Evolutionary conservation across 2,888 invertebrate genomes (phyloP), one percentile per base, ranked within the genome.

Genomic region (Tenthredo mesomela): DNA sequence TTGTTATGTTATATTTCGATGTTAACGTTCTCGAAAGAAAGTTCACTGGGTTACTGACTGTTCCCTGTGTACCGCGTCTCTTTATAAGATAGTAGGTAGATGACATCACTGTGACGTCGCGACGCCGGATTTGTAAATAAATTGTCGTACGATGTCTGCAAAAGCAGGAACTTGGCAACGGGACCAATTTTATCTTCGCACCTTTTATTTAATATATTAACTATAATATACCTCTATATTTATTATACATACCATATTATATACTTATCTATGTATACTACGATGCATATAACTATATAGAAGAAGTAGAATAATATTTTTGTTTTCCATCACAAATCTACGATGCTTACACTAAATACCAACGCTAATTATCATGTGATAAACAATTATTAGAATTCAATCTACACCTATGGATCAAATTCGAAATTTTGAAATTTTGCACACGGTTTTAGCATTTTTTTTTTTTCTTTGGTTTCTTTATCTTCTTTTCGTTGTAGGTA

Each of bases 111-210:
- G 40, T 78, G 77, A 58, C 84, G 77, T 84, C 78, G 61, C 65
- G 78, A 37, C 84, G 43, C 84, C 84, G 61, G 84, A 84, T 78
- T 77, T 84, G 84, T 84, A 78, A 84, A 78, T 50, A 84, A 78
- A 78, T 78, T 25, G 50, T 82, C 67, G 82, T 82, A 82, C 47
- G 82, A 82, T 82, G 67, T 82, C 47, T 82, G 82, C 47, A 33
- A 67, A 80, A 70, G 67, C 70, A 47, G 47, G 65, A 82, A 70
- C 82, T 82, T 82, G 82, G 82, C 82, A 82, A 65, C 67, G 18
- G 61, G 37, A 58, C 61, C 7, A 40, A 80, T 37, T 80, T 37
- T 25, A 61, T 80, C n/a, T 61, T 50, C 61, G 40, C 80, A 80
- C 40, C 15, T 61, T 40, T 37, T 7, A 29, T 77, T 47, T 33